Percentiles rank a stretch among this genome's conserved stretches.
Evolutionary conservation across 2,797 vertebrate genomes (phyloP).

Genomic region (Bufotes viridis): DNA sequence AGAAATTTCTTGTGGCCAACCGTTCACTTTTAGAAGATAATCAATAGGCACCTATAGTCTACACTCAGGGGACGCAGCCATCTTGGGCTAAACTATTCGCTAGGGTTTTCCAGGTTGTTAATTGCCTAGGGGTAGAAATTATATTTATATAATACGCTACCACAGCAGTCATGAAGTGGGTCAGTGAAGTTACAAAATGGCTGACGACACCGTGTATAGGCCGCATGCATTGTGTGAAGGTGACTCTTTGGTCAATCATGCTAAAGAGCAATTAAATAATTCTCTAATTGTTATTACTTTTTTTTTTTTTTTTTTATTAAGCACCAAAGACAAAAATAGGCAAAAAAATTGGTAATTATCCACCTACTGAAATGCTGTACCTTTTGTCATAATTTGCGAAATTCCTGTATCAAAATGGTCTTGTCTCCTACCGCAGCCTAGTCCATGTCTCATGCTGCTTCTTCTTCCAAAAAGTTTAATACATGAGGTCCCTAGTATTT

Average conservation of each 20-base stretch:
- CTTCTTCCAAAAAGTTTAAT: background rate
- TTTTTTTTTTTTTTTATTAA: background rate
- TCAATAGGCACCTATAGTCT: background rate
- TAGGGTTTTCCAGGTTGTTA: background rate
- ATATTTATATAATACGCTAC: background rate
- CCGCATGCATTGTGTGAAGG: background rate
- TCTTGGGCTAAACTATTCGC: background rate
- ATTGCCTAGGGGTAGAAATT: background rate
- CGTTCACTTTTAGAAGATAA: background rate
- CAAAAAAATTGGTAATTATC: background rate
- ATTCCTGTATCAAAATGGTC: background rate
- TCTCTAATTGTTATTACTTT: background rate
- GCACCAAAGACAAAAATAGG: constrained; percentile 23
- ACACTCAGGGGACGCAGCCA: background rate
- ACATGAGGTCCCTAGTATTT: background rate
- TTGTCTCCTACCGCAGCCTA: background rate
- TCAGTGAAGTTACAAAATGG: background rate
- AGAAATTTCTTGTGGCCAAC: background rate
- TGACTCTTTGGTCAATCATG: background rate
- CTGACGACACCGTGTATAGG: background rate
- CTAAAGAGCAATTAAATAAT: background rate
- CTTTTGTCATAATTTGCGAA: background rate
- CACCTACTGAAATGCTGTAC: constrained; percentile 5
- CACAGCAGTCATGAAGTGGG: background rate
- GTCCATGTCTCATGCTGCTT: background rate